Evolutionary conservation across 1,140 invertebrate species (phyloP), one percentile per base, ranked within the genome.

Genomic region (Lutraria rhynchaena): DNA sequence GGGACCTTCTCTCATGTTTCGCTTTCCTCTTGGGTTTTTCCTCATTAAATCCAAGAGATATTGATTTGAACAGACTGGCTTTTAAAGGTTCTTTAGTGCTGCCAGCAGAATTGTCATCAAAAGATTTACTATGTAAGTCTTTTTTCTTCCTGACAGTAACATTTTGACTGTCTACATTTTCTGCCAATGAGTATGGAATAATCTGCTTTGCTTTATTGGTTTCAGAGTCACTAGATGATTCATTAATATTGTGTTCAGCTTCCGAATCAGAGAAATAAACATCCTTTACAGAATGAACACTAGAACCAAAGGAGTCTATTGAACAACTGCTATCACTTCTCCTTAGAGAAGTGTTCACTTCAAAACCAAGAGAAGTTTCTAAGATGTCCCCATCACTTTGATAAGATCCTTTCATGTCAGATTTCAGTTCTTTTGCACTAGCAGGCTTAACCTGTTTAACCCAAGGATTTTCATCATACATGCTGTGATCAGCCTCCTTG

Each of bases 221-320:
- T 44, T 33, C 55, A 41, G 33, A 44, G 17, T 74, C 55, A 44
- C 19, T 29, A 29, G 71, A 60, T 37, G 55, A 27, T 1, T 69
- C 35, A 44, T 70, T 63, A 27, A 33, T 15, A 35, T 67, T 41
- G n/a, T 67, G 53, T 80, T 69, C 76, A 2, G 76, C 60, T 35
- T 80, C 76, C 9, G 76, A 80, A n/a, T 80, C 76, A 35, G 76
- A 80, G 41, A 80, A 80, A 46, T 65, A 70, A n/a, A 80, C 17
- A 41, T 80, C 65, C 24, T 80, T 51, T 4, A 27, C 44, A 80
- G 60, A 67, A 60, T 80, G 76, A 31, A 53, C 49, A 70, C 76
- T 80, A 15, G 76, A 80, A 9, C 76, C 35, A 41, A 80, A 80
- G 5, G 76, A 80, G 53, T 80, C 76, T 5, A 80, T 9, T 41